Conservation (phyloP, 2,888 invertebrate species). For the Drosophila quinaria region DNA sequence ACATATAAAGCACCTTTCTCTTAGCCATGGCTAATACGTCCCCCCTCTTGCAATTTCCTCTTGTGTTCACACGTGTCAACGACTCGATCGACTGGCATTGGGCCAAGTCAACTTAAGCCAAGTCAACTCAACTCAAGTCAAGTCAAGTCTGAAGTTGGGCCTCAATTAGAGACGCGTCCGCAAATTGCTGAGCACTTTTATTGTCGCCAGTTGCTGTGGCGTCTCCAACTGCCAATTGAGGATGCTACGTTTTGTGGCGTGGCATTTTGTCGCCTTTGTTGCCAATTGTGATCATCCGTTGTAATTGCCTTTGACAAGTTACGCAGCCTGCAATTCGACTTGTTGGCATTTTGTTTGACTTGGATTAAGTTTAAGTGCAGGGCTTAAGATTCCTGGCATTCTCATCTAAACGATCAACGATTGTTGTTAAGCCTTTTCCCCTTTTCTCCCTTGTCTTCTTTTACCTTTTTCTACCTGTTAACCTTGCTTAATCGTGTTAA, state of each 20-base stretch:
- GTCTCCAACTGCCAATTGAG: conserved; percentile 31
- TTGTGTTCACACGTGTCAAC: conserved; percentile 36
- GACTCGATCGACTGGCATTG: conserved; percentile 29
- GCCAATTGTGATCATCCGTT: conserved; percentile 60
- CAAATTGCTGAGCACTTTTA: conserved; percentile 80
- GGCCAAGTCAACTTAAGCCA: conserved; percentile 21
- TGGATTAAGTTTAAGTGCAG: conserved; percentile 76
- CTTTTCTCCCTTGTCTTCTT: not conserved
- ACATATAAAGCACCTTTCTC: conserved; percentile 67
- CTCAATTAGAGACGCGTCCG: conserved; percentile 76
- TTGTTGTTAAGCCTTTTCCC: not conserved
- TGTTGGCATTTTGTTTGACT: conserved; percentile 80
- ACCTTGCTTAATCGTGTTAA: conserved; percentile 44
- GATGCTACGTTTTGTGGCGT: conserved; percentile 48
- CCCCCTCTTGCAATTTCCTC: not conserved
- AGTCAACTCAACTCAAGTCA: not conserved
- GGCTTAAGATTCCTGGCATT: conserved; percentile 68
- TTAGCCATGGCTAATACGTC: conserved; percentile 38
- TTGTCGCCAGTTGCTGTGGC: conserved; percentile 69
- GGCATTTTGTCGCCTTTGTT: conserved; percentile 79
- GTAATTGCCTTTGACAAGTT: conserved; percentile 83
- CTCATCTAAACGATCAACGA: conserved; percentile 60
- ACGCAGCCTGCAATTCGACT: conserved; percentile 61
- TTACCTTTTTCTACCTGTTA: not conserved
- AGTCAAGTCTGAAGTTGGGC: conserved; percentile 27